These are phyloP conservation scores for Villa cingulata DNA, from an alignment of 2,888 invertebrate genomes.

Conservation along the genomic window DNA sequence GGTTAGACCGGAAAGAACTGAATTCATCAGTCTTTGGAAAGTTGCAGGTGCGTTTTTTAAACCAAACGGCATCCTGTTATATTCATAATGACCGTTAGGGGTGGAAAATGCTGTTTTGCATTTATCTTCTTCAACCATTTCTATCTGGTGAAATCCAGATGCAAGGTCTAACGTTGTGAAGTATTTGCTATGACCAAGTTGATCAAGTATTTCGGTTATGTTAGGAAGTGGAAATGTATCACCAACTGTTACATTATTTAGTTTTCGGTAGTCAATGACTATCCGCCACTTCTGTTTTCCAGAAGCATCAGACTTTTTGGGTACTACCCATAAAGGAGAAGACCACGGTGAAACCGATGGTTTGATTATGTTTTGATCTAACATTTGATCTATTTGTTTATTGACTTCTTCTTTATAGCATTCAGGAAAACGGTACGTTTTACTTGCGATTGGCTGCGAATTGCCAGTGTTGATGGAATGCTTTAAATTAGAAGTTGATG, in stretches of 20 bases:
- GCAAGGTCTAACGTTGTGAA: constrained; percentile 13
- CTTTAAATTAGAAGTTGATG: constrained; percentile 1
- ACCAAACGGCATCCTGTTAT: constrained; percentile 9
- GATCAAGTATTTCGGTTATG: constrained; percentile 12
- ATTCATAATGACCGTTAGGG: constrained; percentile 5
- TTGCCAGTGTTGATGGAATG: constrained; percentile 4
- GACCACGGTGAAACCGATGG: constrained; percentile 7
- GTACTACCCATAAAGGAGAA: constrained; percentile 14
- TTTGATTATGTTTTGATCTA: constrained; percentile 1
- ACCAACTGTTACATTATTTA: constrained; percentile 13
- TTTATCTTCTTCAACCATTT: constrained; percentile 9
- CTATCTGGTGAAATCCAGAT: constrained; percentile 14
- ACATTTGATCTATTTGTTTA: not conserved
- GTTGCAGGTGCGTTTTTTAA: constrained; percentile 10
- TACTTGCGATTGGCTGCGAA: constrained; percentile 1
- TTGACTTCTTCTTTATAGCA: constrained; percentile 7
- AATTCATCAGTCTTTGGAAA: constrained; percentile 12
- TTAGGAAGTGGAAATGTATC: constrained; percentile 19
- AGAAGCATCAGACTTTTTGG: constrained; percentile 13
- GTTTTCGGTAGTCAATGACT: constrained; percentile 13
- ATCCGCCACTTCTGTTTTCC: constrained; percentile 13
- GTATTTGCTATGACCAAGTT: constrained; percentile 11
- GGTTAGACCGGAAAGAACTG: constrained; percentile 6
- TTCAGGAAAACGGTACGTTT: constrained; percentile 9
- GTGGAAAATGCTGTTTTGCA: constrained; percentile 10